Evolutionary conservation across 2,888 invertebrate species (phyloP), one percentile per base, ranked within the genome.

Genomic region (Allophyes oxyacanthae): DNA sequence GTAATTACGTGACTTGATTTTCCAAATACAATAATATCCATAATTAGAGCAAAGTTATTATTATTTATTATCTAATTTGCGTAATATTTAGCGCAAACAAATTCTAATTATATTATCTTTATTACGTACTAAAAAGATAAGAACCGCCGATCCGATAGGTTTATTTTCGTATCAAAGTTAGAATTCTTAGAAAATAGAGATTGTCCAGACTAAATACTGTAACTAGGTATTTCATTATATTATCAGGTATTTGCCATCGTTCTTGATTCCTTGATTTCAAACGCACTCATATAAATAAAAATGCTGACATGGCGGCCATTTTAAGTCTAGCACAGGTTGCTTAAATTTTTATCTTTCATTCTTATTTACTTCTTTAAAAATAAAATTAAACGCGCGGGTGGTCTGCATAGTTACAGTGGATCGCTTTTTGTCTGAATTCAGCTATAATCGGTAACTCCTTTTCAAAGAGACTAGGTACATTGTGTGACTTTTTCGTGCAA

Each of bases 171-270:
- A 30, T n/a, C 32, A 7, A 48, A n/a, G 43, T 40, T 44, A 42
- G 32, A 37, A 37, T 59, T 52, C 58, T 52, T 45, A 25, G 44
- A 42, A 64, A 52, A 49, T 45, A 42, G n/a, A 14, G 2, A 46
- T 38, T 10, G 28, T n/a, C 9, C 1, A 20, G 7, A 25, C 28
- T 8, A 63, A 64, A 45, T 40, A 42, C 49, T 62, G 20, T 45
- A 20, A 41, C 28, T 49, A n/a, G n/a, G n/a, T n/a, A 41, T 11
- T 25, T 33, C 5, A 6, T 7, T 34, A 25, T 8, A 36, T 5
- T 57, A 49, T 50, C 45, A 50, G 14, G 15, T 51, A 25, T 59
- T 41, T 46, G 15, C 37, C 28, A 46, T 50, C 36, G 41, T 14
- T 54, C 49, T 64, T 46, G 51, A 34, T 6, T 6, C 36, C 10